phyloP scores from a whole-genome alignment of 2,797 vertebrate species.

The Oryzias sinensis region DNA sequence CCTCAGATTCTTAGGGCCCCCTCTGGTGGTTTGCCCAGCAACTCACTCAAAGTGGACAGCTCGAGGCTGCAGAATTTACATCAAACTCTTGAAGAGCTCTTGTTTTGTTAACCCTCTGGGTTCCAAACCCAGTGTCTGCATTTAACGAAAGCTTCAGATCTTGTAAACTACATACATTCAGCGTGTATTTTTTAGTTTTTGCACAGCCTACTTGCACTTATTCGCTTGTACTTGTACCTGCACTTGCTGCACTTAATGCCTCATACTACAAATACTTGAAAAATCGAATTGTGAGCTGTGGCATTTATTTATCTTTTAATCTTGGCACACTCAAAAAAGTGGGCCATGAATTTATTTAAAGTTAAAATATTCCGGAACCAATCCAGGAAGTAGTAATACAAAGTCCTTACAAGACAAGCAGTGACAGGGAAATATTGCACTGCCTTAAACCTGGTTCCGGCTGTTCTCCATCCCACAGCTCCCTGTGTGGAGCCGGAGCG shows the following conservation, averaged over 20 bases:
- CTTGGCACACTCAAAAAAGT: neutral
- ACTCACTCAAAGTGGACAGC: conserved; percentile 16
- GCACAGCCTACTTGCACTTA: neutral
- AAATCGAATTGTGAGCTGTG: too few species aligned
- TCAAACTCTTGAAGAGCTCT: neutral
- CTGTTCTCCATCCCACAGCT: conserved; percentile 71
- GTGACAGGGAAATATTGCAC: conserved; percentile 19
- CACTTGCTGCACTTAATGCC: neutral
- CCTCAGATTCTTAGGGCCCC: conserved; percentile 58
- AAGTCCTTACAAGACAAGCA: conserved; percentile 21
- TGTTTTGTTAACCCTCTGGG: neutral
- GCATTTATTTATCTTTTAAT: too few species aligned
- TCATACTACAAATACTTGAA: neutral
- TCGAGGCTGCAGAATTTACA: conserved; percentile 13
- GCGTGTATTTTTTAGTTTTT: neutral
- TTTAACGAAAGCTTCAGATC: neutral
- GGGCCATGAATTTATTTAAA: conserved; percentile 45
- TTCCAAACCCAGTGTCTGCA: neutral
- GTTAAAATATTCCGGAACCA: conserved; percentile 26
- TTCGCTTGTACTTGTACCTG: neutral
- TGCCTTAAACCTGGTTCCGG: conserved; percentile 13
- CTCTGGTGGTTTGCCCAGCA: conserved; percentile 57
- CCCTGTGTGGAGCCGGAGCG: conserved; percentile 90
- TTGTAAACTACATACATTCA: neutral
- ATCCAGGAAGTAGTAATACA: conserved; percentile 33